Evolutionary conservation across 2,797 vertebrate genomes (phyloP).

Genomic region (Tangara arthus): DNA sequence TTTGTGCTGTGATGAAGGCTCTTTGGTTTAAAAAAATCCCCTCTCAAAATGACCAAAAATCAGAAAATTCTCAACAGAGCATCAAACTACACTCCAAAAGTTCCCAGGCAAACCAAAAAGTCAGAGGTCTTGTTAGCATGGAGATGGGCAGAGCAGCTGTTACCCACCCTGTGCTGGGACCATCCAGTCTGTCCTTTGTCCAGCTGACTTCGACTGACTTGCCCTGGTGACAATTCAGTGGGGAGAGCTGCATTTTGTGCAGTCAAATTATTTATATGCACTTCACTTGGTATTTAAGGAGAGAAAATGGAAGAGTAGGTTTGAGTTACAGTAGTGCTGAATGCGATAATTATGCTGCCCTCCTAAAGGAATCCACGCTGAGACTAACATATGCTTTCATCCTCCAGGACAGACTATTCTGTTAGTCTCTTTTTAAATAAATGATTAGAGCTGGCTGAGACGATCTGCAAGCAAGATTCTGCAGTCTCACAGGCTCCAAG

Average conservation of each 20-base stretch:
- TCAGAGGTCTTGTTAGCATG: not conserved
- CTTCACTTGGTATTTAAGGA: not conserved
- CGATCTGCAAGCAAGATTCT: not conserved
- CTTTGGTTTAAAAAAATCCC: not conserved
- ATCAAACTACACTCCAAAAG: not conserved
- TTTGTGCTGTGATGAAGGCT: not conserved
- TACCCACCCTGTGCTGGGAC: not conserved
- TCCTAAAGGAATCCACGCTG: constrained; percentile 24
- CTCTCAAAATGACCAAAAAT: not conserved
- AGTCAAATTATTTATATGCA: not conserved
- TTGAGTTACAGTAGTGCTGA: not conserved
- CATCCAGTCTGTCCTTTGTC: not conserved
- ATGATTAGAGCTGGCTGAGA: constrained; percentile 47
- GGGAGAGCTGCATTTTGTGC: not conserved
- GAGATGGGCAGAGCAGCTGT: not conserved
- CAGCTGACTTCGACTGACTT: not conserved
- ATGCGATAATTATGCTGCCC: constrained; percentile 14
- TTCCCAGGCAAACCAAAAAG: not conserved
- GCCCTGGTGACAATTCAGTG: not conserved
- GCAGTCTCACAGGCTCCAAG: not conserved
- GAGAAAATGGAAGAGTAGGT: not conserved
- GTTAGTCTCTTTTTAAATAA: constrained; percentile 55
- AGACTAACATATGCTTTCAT: constrained; percentile 37
- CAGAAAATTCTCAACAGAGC: not conserved
- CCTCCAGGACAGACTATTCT: constrained; percentile 55